Evolutionary conservation across 2,888 invertebrate species (phyloP).

Genomic region (Allolobophora icterica): DNA sequence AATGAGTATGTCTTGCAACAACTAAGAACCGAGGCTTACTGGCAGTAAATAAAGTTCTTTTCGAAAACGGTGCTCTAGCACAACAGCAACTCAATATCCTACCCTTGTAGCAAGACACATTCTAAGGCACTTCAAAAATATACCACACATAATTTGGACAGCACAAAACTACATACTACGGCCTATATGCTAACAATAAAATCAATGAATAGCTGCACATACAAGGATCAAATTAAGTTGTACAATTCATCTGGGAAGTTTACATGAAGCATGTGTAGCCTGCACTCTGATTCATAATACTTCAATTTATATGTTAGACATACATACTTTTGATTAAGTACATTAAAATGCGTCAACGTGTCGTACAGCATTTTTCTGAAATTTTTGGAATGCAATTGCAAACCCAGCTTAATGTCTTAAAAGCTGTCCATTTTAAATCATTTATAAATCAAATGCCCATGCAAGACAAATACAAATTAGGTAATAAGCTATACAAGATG

Average conservation of each 20-base stretch:
- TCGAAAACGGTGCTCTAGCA: background rate
- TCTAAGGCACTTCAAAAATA: slow-evolving; percentile 7
- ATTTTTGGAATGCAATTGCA: background rate
- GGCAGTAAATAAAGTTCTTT: slow-evolving; percentile 5
- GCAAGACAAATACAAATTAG: background rate
- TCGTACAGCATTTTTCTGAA: background rate
- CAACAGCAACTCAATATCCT: background rate
- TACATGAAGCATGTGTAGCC: background rate
- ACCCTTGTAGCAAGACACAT: background rate
- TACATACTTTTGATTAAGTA: background rate
- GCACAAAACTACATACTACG: background rate
- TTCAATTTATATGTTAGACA: background rate
- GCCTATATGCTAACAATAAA: background rate
- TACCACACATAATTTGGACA: background rate
- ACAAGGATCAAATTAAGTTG: background rate
- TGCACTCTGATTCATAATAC: background rate
- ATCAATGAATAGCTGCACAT: background rate
- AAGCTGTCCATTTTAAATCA: background rate
- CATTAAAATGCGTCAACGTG: background rate
- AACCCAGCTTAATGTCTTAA: background rate
- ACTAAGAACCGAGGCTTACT: background rate
- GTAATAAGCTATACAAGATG: background rate
- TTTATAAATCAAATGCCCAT: background rate
- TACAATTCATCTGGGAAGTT: background rate
- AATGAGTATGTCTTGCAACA: slow-evolving; percentile 7